Evolutionary conservation across 2,113 vertebrate genomes (phyloP).

Genomic region (Forbesichthys papilliferus): DNA sequence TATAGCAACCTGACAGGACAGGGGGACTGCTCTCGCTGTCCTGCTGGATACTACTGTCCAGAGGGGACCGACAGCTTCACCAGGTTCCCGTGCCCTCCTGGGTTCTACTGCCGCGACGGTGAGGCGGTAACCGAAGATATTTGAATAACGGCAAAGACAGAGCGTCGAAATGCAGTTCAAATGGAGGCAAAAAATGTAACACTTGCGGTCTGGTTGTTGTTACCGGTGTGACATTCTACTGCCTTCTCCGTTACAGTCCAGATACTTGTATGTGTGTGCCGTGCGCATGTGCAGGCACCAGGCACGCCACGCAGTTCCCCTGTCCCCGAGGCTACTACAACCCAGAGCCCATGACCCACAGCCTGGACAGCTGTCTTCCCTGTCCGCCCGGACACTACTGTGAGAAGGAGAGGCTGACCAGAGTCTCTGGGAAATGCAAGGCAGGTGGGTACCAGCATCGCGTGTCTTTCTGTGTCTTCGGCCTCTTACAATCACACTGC

Average conservation of each 20-base stretch:
- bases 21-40: slow-evolving; percentile 80
- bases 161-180: background rate
- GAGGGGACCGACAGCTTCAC: slow-evolving; percentile 80
- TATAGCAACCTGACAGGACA: slow-evolving; percentile 85
- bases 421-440: slow-evolving; percentile 85
- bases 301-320: slow-evolving; percentile 84
- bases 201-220: no score
- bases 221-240: no score
- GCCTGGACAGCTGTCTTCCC: slow-evolving; percentile 91
- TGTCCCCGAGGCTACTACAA: slow-evolving; percentile 95
- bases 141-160: background rate
- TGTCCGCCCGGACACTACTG: slow-evolving; percentile 91
- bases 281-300: slow-evolving; percentile 78
- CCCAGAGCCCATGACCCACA: slow-evolving; percentile 88
- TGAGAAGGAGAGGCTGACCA: slow-evolving; percentile 84
- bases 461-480: slow-evolving; percentile 6
- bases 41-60: slow-evolving; percentile 88
- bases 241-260: no score
- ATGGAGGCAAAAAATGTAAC: background rate
- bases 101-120: slow-evolving; percentile 94
- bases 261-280: background rate
- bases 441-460: slow-evolving; percentile 75
- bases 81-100: slow-evolving; percentile 81
- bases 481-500: background rate
- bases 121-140: no score